Evolutionary conservation across 2,113 vertebrate genomes (phyloP), one percentile per base, ranked within the genome.

Genomic region (Acinonyx jubatus): DNA sequence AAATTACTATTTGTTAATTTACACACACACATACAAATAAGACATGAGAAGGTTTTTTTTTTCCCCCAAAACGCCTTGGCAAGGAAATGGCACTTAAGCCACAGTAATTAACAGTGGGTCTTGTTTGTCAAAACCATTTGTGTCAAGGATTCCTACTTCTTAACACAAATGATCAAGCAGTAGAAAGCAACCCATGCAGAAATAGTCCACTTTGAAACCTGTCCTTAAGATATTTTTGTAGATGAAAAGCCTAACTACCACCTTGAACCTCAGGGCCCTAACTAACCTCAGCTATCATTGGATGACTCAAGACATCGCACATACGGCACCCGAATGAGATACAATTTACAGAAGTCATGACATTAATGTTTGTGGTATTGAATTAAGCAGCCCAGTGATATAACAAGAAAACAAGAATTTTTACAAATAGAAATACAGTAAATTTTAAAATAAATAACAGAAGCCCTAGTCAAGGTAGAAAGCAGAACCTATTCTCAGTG

Each of bases 361-460:
- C 57, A 66, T 88, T 84, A 95, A 33, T 66, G 41, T 94, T 92
- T 52, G 84, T 21, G 31, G 16, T 19, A 74, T 4, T 86, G 81
- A 91, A 16, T 76, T 73, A 97, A 71, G 63, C 57, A 74, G 69
- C 50, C 48, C 76, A 68, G 63, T 74, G 84, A 48, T 65, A 89
- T 21, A 79, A 69, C 14, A 71, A 79, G n/a, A 83, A 61, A 48
- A 50, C 15, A 84, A 55, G 31, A 23, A 92, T 69, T 94, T 83
- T 89, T 61, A 82, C 31, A 63, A 87, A 93, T 2, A 90, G 16
- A 63, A 80, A 94, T 71, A 27, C 71, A 81, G 23, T 86, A 95
- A 83, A 68, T 93, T 52, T 89, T 55, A 80, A 93, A 93, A 88
- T 65, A 93, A 93, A 88, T 71, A 94, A 87, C 3, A 94, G 85